Percentiles rank a stretch among this genome's conserved stretches.
Conservation (phyloP, 2,113 vertebrate species). For the Hyla sarda region DNA sequence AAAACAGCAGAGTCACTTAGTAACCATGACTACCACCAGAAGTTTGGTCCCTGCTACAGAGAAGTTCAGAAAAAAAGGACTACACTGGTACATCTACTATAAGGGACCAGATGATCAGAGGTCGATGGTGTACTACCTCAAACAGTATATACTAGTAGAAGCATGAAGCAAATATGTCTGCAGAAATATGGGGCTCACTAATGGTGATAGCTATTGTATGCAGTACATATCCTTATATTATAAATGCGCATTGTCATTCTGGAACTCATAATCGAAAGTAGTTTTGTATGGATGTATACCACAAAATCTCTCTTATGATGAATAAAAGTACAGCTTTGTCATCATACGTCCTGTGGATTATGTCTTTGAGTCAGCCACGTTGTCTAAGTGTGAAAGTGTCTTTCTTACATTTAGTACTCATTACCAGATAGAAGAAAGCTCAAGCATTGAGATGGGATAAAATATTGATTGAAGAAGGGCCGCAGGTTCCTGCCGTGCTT, state of each 20-base stretch:
- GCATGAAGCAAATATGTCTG: no score
- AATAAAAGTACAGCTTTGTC: not conserved
- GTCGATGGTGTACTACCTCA: no score
- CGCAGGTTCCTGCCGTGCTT: constrained; percentile 42
- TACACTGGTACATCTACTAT: not conserved
- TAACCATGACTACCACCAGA: not conserved
- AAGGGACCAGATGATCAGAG: not conserved
- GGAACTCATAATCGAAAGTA: not conserved
- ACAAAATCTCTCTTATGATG: not conserved
- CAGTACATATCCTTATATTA: not conserved
- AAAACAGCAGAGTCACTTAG: not conserved
- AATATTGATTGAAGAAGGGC: constrained; percentile 57
- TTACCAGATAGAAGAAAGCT: constrained; percentile 46
- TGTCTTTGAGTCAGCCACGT: constrained; percentile 4
- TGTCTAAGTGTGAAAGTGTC: constrained; percentile 19
- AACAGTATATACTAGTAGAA: no score
- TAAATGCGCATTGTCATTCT: not conserved
- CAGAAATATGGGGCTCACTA: no score
- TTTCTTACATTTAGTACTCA: constrained; percentile 34
- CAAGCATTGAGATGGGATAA: constrained; percentile 46
- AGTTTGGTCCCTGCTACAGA: not conserved
- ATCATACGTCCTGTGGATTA: constrained; percentile 3
- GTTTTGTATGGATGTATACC: not conserved
- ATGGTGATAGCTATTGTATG: not conserved
- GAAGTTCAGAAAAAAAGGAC: not conserved